Conservation (phyloP, 1,140 invertebrate genomes). For the Portunus trituberculatus region DNA sequence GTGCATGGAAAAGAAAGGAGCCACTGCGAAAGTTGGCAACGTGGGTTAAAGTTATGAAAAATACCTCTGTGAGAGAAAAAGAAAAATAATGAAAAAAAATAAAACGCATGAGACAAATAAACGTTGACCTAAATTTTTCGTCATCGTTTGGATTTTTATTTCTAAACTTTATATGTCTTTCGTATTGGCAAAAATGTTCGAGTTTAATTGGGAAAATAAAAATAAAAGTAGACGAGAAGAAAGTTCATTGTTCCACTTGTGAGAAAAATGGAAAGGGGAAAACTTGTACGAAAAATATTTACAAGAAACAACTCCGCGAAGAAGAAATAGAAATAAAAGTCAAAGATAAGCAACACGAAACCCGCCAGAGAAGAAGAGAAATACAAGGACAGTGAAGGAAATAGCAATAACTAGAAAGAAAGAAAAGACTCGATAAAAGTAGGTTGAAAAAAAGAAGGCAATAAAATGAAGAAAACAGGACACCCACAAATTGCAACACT, state of each 20-base stretch:
- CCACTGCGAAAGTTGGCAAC: not conserved
- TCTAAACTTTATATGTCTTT: not conserved
- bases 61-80: not conserved
- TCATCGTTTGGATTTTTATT: not conserved
- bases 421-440: not conserved
- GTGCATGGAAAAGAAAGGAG: not conserved
- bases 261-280: not conserved
- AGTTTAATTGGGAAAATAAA: not conserved
- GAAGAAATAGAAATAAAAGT: not conserved
- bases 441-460: not conserved
- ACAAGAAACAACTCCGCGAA: not conserved
- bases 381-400: not conserved
- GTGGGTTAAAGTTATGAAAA: not conserved
- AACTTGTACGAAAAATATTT: not conserved
- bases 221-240: not conserved
- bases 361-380: not conserved
- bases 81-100: not conserved
- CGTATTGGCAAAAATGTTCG: not conserved
- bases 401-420: not conserved
- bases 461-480: not conserved
- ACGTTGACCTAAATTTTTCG: not conserved
- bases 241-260: not conserved
- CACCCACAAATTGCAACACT: not conserved
- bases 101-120: not conserved
- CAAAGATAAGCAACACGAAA: not conserved